Evolutionary conservation across 2,113 vertebrate species (phyloP), one percentile per base, ranked within the genome.

Genomic region (Bufo bufo): DNA sequence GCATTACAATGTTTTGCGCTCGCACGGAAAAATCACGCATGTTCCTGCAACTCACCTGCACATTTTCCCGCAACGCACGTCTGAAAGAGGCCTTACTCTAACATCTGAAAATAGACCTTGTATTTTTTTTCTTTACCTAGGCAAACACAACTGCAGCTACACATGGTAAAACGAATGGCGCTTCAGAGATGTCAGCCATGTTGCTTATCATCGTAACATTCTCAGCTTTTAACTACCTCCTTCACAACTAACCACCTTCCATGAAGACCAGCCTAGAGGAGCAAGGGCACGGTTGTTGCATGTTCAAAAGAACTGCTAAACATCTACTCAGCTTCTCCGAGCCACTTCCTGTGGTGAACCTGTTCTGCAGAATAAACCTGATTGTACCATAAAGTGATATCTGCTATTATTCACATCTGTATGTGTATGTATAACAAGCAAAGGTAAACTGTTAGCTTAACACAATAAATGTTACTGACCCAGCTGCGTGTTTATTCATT

Each of bases 181-280:
- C 56, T 33, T 16, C 71, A 23, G 56, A 47, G 4, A 33, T 61
- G 9, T 23, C 80, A n/a, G 69, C 58, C 20, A 77, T 82, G 56
- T 49, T 75, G 19, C 45, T 87, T 19, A n/a, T 23, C 80, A 63
- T 82, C 13, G n/a, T 83, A 56, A 49, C 59, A 19, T 63, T 83
- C 11, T 88, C 20, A 47, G 33, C 83, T 33, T 65, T 75, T 20
- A 74, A 77, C 9, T 77, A 84, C 17, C 77, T 88, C 16, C 14
- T 88, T n/a, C 23, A 58, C 43, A 59, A 83, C 13, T 88, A 33
- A 66, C 63, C 19, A 3, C 20, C 4, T 19, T 49, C 20, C 17
- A 65, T 50, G 56, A 61, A 66, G 13, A 78, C 12, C 6, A n/a
- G 59, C 49, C 54, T 49, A 33, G 6, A 71, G 8, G 19, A 45